Evolutionary conservation across 1,140 invertebrate species (phyloP).

Genomic region (Leptinotarsa undecemlineata): DNA sequence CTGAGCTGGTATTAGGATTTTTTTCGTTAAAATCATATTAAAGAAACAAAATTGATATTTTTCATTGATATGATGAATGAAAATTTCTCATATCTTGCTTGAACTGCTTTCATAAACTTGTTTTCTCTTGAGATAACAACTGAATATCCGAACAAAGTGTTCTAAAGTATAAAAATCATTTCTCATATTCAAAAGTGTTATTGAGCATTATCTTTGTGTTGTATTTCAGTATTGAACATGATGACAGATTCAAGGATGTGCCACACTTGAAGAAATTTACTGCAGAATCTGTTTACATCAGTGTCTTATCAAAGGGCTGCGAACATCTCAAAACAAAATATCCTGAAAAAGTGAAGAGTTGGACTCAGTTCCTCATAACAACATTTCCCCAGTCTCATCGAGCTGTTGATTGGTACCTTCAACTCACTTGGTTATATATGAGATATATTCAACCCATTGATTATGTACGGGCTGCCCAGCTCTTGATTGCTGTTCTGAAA

Average conservation of each 20-base stretch:
- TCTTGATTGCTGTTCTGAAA: constrained; percentile 34
- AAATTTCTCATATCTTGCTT: too few relatives aligned
- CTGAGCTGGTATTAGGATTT: too few relatives aligned
- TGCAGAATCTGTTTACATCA: constrained; percentile 31
- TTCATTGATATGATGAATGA: too few relatives aligned
- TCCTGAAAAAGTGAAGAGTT: constrained; percentile 33
- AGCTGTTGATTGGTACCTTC: constrained; percentile 33
- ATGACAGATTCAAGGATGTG: constrained; percentile 9
- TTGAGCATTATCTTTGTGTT: not conserved
- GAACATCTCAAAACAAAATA: constrained; percentile 27
- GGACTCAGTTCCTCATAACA: constrained; percentile 38
- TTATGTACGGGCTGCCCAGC: constrained; percentile 25
- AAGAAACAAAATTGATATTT: too few relatives aligned
- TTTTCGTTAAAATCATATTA: too few relatives aligned
- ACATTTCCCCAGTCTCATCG: constrained; percentile 19
- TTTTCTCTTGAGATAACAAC: too few relatives aligned
- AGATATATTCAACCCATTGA: constrained; percentile 24
- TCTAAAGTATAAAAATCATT: too few relatives aligned
- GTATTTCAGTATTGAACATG: not conserved
- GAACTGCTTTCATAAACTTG: not conserved
- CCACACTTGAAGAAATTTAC: constrained; percentile 36
- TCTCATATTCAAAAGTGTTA: too few relatives aligned
- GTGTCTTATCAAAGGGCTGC: constrained; percentile 20
- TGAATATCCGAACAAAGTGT: too few relatives aligned
- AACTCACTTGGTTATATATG: constrained; percentile 31